These are phyloP conservation scores for Protophormia terraenovae DNA, from an alignment of 2,888 invertebrate genomes.

Conservation along the genomic window DNA sequence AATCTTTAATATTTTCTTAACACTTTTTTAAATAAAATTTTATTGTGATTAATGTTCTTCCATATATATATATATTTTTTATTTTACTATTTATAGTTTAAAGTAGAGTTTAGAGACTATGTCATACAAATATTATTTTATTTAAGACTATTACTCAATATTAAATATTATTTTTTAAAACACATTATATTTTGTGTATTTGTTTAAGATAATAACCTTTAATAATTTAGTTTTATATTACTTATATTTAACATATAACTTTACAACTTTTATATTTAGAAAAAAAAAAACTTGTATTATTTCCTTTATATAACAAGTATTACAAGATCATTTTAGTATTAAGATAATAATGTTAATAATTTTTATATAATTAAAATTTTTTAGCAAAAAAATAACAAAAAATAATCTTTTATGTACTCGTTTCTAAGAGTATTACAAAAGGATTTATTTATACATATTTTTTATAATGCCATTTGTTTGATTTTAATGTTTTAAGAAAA, in stretches of 20 bases:
- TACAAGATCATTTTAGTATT: slow-evolving; percentile 23
- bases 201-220: neutral
- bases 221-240: slow-evolving; percentile 12
- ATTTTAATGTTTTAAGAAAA: slow-evolving; percentile 16
- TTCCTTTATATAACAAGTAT: slow-evolving; percentile 4
- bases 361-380: neutral
- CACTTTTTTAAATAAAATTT: slow-evolving; percentile 47
- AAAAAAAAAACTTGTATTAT: slow-evolving; percentile 36
- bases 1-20: neutral
- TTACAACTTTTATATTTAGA: slow-evolving; percentile 3
- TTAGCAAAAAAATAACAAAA: neutral
- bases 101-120: slow-evolving; percentile 43
- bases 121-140: slow-evolving; percentile 38
- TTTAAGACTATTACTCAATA: neutral
- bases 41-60: slow-evolving; percentile 67
- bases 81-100: slow-evolving; percentile 29
- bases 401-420: neutral
- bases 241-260: neutral
- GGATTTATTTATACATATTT: slow-evolving; percentile 28
- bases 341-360: slow-evolving; percentile 25
- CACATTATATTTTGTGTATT: neutral
- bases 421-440: neutral
- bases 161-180: too few species aligned
- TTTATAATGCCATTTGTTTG: slow-evolving; percentile 49
- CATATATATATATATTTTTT: slow-evolving; percentile 56